Percentiles rank a stretch among this genome's conserved stretches.
Conservation (phyloP, 2,113 vertebrate genomes). For the Polyodon spathula region DNA sequence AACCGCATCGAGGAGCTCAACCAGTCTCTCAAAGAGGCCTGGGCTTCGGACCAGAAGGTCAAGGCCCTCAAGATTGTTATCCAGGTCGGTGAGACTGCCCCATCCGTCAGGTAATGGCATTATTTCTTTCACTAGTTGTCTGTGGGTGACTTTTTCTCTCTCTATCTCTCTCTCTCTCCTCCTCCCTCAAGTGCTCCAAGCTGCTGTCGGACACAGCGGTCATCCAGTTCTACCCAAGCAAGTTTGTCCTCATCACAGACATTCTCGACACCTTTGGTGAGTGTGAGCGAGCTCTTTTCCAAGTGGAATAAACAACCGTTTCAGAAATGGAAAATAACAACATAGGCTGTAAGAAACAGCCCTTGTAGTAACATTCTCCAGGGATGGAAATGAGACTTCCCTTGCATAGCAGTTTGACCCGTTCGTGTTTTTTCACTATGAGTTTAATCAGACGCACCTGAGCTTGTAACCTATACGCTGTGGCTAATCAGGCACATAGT, state of each 20-base stretch:
- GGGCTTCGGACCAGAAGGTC: conserved; percentile 95
- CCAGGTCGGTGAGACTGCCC: conserved; percentile 61
- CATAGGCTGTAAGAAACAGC: too few species aligned
- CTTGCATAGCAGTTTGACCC: too few species aligned
- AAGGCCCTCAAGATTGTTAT: conserved; percentile 97
- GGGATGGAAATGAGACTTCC: too few species aligned
- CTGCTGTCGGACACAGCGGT: conserved; percentile 91
- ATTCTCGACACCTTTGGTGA: conserved; percentile 95
- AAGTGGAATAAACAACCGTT: too few species aligned
- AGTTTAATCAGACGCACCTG: too few species aligned
- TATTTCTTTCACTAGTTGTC: not conserved
- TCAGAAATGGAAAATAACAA: too few species aligned
- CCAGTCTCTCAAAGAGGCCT: conserved; percentile 91
- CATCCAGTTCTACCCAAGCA: conserved; percentile 98
- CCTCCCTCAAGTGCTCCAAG: conserved; percentile 84
- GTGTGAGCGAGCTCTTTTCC: conserved; percentile 24
- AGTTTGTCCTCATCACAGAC: conserved; percentile 95
- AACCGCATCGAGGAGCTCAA: conserved; percentile 93
- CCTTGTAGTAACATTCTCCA: too few species aligned
- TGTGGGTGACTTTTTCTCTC: not conserved
- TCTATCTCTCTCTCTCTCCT: not conserved
- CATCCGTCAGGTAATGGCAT: not conserved
- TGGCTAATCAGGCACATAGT: too few species aligned
- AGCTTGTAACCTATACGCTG: too few species aligned
- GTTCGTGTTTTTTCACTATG: too few species aligned